Base-by-base conservation (phyloP, 2,113 vertebrate genomes). In the Phocoena phocoena region DNA sequence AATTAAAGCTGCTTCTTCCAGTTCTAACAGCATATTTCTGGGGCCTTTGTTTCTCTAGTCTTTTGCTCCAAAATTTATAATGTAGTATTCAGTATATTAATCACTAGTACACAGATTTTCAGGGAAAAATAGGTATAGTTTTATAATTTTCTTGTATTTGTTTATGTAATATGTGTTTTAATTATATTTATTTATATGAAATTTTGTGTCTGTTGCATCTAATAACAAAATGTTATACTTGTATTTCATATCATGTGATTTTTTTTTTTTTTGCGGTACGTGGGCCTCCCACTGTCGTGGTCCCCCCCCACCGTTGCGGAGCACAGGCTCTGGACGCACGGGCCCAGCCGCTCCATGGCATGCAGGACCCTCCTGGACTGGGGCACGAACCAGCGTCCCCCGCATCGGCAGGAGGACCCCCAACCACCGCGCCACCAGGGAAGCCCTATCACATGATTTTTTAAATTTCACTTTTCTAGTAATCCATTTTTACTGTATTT, bases 211-310 rank as follows among this genome's bases (percentile, higher is more conserved):
- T 84, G 6, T 36, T 95, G 21, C 60, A 55, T 65, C n/a, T 76
- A 85, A 63, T 11, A 79, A 89, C 36, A 71, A 68, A 44, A 93
- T 53, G 26, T 95, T 88, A 26, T 33, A 38, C 23, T 88, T 88
- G 18, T 7, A 79, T 55, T 88, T 70, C 20, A 50, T 11, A 60
- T n/a, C 2, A 68, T 28, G 25, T 82, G 31, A 28, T 70, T 76
- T 67, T 67, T 41, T 41, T 41, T 41, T 41, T 41, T 41, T 41
- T 41, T 41, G 41, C 5, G 41, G 41, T 41, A 41, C 41, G 41
- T 41, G 41, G 41, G 41, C 41, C 41, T 41, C 41, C 41, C 41
- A 41, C 6, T 41, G 41, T 6, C 41, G 1, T 41, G 41, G 1
- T 7, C 6, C 6, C 7, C 41, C 6, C 6, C 41, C 41, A 6